Percentiles rank a stretch among this genome's conserved stretches.
Conservation (phyloP, 1,140 invertebrate genomes). For the Aphaenogaster rudis region DNA sequence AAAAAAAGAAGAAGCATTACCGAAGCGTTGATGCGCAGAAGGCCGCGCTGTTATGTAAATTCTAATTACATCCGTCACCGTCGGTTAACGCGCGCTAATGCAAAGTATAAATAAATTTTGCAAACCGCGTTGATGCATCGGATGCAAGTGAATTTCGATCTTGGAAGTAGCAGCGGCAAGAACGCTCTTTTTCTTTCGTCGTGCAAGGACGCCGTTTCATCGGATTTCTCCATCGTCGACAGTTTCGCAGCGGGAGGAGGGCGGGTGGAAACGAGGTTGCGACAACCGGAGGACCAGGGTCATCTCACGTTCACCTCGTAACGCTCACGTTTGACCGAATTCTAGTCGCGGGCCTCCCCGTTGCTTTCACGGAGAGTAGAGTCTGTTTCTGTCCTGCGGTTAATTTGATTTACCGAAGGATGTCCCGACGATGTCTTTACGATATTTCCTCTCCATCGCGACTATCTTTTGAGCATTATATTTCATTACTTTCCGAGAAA, state of each 20-base stretch:
- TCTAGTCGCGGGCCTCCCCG: conserved; percentile 40
- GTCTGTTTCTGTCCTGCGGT: background rate
- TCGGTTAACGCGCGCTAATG: background rate
- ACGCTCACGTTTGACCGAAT: conserved; percentile 53
- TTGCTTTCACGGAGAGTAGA: conserved; percentile 45
- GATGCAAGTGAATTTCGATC: background rate
- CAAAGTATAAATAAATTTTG: background rate
- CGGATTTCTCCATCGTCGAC: conserved; percentile 49
- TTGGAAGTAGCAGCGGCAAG: background rate
- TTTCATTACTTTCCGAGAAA: background rate
- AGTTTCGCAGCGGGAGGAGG: background rate
- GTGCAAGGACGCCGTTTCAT: conserved; percentile 12
- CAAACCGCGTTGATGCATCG: background rate
- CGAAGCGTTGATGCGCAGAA: conserved; percentile 5
- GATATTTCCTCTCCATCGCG: background rate
- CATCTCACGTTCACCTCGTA: conserved; percentile 47
- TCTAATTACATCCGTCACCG: background rate
- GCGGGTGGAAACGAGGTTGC: conserved; percentile 38
- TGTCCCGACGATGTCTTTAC: background rate
- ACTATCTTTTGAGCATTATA: background rate
- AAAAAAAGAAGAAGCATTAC: background rate
- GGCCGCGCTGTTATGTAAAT: conserved; percentile 20
- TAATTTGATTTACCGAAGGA: conserved; percentile 42
- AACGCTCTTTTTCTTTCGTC: background rate
- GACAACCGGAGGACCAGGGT: conserved; percentile 35